Evolutionary conservation across 2,113 vertebrate species (phyloP), one percentile per base, ranked within the genome.

Genomic region (Callopanchax toddi): DNA sequence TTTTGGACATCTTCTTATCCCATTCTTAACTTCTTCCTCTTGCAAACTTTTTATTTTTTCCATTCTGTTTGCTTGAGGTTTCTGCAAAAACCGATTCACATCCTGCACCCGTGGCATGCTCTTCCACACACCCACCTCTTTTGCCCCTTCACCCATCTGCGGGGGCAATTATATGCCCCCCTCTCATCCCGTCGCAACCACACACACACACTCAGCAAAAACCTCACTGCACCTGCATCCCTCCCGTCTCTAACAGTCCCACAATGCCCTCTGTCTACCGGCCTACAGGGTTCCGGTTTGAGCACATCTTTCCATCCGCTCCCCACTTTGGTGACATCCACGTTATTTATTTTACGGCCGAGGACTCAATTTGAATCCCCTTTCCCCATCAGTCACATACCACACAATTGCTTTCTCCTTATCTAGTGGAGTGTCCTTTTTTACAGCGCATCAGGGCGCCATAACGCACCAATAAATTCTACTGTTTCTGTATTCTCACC

Each of bases 281-380:
- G 81, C 77, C 80, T 74, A 51, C 81, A 67, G 63, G 71, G 80
- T 87, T 87, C 85, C 87, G 81, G 82, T 75, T 82, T 83, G 76
- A 87, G 80, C 70, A 59, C 65, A 84, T 76, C 76, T 62, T 82
- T 81, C 77, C 66, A 73, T 72, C 79, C 49, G 69, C 70, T 76
- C 81, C 76, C 61, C 71, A 72, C 82, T 87, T 83, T 77, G 65
- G 84, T 86, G 87, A 87, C 85, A 87, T 36, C 66, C 77, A 83
- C 81, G 75, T 91, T 87, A 87, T 89, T 91, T 87, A 89, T 87
- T 91, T 89, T 89, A 89, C 78, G 84, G 76, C 79, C 71, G 83
- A 87, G 81, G 74, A 91, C 88, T 89, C 87, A 89, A 91, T 91
- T 87, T 75, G 84, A 89, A 86, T 79, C 80, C 82, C 77, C 79